Base-by-base conservation (phyloP, 2,888 invertebrate genomes). In the Lepidochitona cinerea region DNA sequence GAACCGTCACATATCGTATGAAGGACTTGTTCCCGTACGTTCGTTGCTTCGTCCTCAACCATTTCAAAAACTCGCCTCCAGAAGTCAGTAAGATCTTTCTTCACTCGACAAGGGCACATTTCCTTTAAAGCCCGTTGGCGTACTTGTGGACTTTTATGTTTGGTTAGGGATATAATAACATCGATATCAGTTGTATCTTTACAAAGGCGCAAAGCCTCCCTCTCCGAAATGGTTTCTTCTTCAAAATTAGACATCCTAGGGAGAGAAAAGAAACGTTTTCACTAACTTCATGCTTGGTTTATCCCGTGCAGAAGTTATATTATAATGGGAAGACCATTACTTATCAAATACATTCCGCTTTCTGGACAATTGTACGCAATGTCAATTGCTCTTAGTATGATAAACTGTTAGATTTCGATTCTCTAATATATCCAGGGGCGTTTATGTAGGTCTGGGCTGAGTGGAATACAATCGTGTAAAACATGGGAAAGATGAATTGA, bases 31-130 rank as follows among this genome's bases (percentile, higher is more conserved):
- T 79, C 81, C 74, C 89, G 79, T 41, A 89, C 89, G 67, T 82
- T 84, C 12, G 77, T 72, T 7, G 81, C 84, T 33, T 84, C 83
- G 76, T 89, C 89, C 36, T 83, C 73, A 0, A 84, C 74, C 89
- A 89, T 89, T 76, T 87, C 86, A 35, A 88, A 71, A 0, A 89
- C 87, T 41, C 89, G 75, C 7, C 79, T 78, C 89, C 89, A 89
- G 81, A 89, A 89, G 35, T 85, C 86, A 6, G 79, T 76, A 12
- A 88, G 81, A 76, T 89, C 88, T 23, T 80, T 77, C 75, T 88
- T 84, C n/a, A 89, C 89, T 53, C 88, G 78, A 78, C 89, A 89
- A 0, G 89, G 89, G 75, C 89, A 89, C 87, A 89, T 89, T 78
- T 89, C 88, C 67, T 81, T 80, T n/a, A 89, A 81, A 1, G 89